Evolutionary conservation across 2,113 vertebrate species (phyloP), one percentile per base, ranked within the genome.

Genomic region (Podarcis muralis): DNA sequence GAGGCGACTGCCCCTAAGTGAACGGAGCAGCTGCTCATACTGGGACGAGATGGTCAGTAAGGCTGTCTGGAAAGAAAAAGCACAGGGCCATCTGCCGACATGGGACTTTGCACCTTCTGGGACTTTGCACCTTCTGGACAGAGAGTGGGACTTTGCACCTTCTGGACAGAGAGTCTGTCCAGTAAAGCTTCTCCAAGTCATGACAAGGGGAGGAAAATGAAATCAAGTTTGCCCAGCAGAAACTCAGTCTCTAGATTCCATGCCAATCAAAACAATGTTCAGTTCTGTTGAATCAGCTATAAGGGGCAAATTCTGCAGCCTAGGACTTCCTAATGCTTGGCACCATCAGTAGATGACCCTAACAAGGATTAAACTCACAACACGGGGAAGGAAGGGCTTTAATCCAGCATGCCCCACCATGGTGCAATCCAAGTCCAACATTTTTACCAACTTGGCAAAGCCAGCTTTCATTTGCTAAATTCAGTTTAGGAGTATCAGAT

Each of bases 81-180:
- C 98, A 98, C 96, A 97, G 95, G 97, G 97, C 99, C 99, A 99
- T 99, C 98, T 99, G 99, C 97, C 98, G 98, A 98, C 98, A 98
- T 97, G 97, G 97, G 98, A 98, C 96, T 97, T 97, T 96, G 95
- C 93, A 96, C 97, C 98, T 98, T 97, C 95, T 90, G 97, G 98
- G 98, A 98, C 96, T 97, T 97, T 96, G 95, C 93, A 96, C 97
- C 98, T 98, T 97, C 95, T 90, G 97, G 98, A n/a, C n/a, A n/a
- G n/a, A n/a, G n/a, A n/a, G 98, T 97, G 97, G 97, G 98, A 98
- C 96, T 97, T 97, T 96, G 95, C 93, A 96, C 97, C 98, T 98
- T 97, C 95, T 90, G 97, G 98, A 98, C 95, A 97, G 97, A 97
- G 97, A 97, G 97, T 97, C 97, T 97, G 97, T 97, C 97, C 98